Conservation (phyloP, 2,797 vertebrate genomes). For the Alfaro cultratus region DNA sequence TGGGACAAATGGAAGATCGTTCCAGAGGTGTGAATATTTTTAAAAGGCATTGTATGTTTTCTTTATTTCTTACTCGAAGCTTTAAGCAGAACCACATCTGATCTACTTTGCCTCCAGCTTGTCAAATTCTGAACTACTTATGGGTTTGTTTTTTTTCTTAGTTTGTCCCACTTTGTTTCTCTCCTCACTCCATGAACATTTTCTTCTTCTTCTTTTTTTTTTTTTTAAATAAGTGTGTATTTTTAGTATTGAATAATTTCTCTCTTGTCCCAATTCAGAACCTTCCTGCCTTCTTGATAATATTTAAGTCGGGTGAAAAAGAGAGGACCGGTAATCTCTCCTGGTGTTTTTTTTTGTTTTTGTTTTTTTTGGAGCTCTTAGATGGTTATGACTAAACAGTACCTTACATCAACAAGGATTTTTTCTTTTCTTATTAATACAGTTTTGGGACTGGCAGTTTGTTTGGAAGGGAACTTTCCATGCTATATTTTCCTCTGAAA, state of each 20-base stretch:
- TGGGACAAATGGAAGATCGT: not conserved
- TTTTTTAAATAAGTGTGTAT: not conserved
- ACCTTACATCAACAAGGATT: not conserved
- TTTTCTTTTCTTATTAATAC: not conserved
- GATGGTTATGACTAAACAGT: not conserved
- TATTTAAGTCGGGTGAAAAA: not conserved
- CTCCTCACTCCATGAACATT: not conserved
- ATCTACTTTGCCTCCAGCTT: not conserved
- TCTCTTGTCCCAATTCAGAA: not conserved
- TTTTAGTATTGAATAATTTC: not conserved
- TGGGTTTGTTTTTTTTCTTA: not conserved
- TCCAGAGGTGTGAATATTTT: not conserved
- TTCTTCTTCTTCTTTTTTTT: not conserved
- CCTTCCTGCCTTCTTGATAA: not conserved
- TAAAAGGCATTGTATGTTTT: not conserved
- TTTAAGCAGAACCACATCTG: not conserved
- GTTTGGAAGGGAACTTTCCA: not conserved
- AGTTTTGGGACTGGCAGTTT: not conserved
- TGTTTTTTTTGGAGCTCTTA: not conserved
- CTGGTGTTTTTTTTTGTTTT: not conserved
- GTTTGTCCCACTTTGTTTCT: slow-evolving; percentile 2
- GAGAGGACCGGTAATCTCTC: not conserved
- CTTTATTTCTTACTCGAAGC: not conserved
- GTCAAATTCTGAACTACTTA: not conserved
- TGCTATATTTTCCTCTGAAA: not conserved